Base-by-base conservation (phyloP, 2,113 vertebrate species). In the Labeo rohita region DNA sequence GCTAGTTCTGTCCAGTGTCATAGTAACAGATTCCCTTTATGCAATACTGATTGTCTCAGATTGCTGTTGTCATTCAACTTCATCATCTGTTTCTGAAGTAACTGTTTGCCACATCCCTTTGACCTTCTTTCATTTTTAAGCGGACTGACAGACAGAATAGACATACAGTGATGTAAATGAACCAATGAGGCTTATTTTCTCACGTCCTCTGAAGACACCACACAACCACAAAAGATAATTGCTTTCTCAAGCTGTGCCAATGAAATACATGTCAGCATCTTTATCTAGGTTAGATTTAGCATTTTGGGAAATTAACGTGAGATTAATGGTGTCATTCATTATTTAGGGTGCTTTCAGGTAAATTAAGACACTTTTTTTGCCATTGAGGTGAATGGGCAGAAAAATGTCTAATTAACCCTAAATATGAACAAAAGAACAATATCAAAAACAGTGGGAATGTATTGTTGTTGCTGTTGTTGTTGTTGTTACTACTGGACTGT, bases 241-340 rank as follows among this genome's bases (percentile, higher is more conserved):
- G 23, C 6, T 49, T 34, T 3, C 15, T 49, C 45, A 43, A 3
- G 18, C 39, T 72, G 18, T 45, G 10, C 18, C 21, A 47, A 16
- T 1, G 9, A 8, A 23, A 8, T 9, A 15, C 1, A 43, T 68
- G 65, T 39, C 34, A 39, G 66, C 21, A 12, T 1, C 10, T 49
- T 23, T 47, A 50, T 76, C n/a, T 76, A 34, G 74, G 49, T 76
- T 23, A 54, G 49, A 50, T 76, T 34, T 76, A 28, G 11, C 73
- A 49, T 45, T 75, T 8, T 76, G 6, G 43, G 39, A 72, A 43
- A 72, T 5, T 45, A 43, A 18, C 18, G 16, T 4, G 2, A 72
- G 36, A 15, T 43, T 16, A 45, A 10, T 49, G 2, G 12, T 49
- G 3, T 18, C 63, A 2, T 66, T 66, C 12, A 8, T 3, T 49